A percentile compares a stretch with the other conserved stretches of the same genome.
These are phyloP conservation scores for Noctua janthe DNA, from an alignment of 2,888 invertebrate genomes.

Conservation along the genomic window DNA sequence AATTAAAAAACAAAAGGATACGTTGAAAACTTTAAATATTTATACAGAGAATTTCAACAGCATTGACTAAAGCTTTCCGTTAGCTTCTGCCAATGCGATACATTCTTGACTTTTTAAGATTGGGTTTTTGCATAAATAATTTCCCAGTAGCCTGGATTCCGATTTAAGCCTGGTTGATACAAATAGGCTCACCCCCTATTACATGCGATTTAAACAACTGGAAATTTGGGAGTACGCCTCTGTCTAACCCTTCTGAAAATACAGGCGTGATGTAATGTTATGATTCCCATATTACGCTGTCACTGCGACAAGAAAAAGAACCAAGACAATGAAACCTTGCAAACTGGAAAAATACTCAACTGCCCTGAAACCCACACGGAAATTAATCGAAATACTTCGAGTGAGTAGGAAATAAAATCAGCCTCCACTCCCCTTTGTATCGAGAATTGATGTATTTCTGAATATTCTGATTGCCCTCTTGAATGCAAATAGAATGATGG, in stretches of 20 bases:
- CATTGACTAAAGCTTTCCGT: neutral
- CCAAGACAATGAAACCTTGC: neutral
- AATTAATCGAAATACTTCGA: conserved; percentile 24
- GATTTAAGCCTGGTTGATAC: neutral
- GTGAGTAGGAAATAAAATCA: neutral
- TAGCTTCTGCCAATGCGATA: neutral
- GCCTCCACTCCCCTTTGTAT: neutral
- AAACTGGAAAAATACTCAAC: neutral
- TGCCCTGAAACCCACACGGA: conserved; percentile 10
- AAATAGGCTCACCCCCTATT: neutral
- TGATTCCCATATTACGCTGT: neutral
- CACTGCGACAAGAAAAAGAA: neutral
- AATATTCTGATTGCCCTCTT: conserved; percentile 35
- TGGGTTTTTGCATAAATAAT: neutral
- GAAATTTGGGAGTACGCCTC: neutral
- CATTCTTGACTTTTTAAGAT: neutral
- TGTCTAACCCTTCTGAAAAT: neutral
- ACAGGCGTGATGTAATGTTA: neutral
- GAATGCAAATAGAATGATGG: conserved; percentile 21
- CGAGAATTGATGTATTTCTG: conserved; percentile 15
- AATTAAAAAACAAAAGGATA: neutral
- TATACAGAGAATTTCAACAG: neutral
- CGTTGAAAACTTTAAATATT: neutral
- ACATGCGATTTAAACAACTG: neutral
- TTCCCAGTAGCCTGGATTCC: neutral